Evolutionary conservation across 2,797 vertebrate genomes (phyloP), one percentile per base, ranked within the genome.

Genomic region (Halcyon smyrnensis): DNA sequence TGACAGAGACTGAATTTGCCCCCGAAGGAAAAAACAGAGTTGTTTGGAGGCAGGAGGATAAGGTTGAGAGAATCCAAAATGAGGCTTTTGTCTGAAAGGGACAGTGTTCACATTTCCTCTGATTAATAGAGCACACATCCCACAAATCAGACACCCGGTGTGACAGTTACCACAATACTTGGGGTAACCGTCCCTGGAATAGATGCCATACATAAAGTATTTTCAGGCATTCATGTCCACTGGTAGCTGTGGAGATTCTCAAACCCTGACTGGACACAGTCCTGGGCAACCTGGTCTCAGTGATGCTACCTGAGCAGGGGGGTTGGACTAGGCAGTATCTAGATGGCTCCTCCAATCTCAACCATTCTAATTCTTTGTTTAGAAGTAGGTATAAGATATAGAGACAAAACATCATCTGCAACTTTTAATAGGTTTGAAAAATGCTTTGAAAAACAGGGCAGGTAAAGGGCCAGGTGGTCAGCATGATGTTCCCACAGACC

Each of bases 261-360:
- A 74, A 73, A 83, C 65, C 3, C 68, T 67, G 30, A n/a, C 27
- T n/a, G 25, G 18, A 74, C 8, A 5, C 0, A 1, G 18, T 46
- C 18, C 25, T 54, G 12, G 24, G 17, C 12, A 75, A 37, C 20
- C 32, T 62, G 37, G 6, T 69, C 0, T 16, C 0, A 0, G 6
- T 82, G 50, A 73, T 21, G 12, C 20, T 54, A 5, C 9, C 34
- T 74, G 48, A 62, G 12, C 15, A 37, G 7, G 3, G 4, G 5
- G 1, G 1, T 30, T 63, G 24, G 27, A 79, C 11, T 18, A 51
- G 19, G 4, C 0, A 2, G 3, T 43, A 41, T 37, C 16, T n/a
- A 65, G 37, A 53, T 20, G 8, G 6, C 3, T 7, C 8, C 65
- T 69, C 43, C 60, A 86, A 37, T 17, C 11, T 87, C 56, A 80